phyloP scores from a whole-genome alignment of 2,113 vertebrate genomes.

The Phrynosoma platyrhinos region DNA sequence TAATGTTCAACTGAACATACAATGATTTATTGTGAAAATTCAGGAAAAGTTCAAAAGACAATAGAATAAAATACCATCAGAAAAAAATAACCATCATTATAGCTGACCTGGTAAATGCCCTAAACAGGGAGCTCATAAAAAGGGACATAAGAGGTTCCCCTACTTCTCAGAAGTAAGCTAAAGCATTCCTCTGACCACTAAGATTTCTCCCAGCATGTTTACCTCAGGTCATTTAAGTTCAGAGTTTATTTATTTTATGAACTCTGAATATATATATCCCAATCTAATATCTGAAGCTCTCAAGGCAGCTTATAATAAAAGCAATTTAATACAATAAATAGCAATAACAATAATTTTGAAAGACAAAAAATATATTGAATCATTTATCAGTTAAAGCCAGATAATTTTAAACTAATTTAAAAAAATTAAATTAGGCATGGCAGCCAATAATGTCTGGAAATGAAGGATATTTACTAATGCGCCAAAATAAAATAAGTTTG shows the following conservation, averaged over 20 bases:
- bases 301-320: no score
- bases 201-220: neutral
- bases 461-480: neutral
- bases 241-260: no score
- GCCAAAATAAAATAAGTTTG: neutral
- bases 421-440: neutral
- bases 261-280: no score
- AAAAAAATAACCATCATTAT: neutral
- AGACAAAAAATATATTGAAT: no score
- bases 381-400: no score
- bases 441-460: slow-evolving; percentile 5
- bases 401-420: no score
- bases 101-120: neutral
- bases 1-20: neutral
- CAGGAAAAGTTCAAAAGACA: neutral
- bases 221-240: neutral
- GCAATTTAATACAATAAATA: no score
- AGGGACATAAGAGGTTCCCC: neutral
- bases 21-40: neutral
- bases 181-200: neutral
- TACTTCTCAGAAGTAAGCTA: neutral
- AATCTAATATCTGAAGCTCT: no score
- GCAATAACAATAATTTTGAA: no score
- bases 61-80: neutral
- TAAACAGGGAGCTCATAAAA: neutral